A percentile compares a stretch with the other conserved stretches of the same genome.
Evolutionary conservation across 2,113 vertebrate species (phyloP).

Genomic region (Lagopus leucura): DNA sequence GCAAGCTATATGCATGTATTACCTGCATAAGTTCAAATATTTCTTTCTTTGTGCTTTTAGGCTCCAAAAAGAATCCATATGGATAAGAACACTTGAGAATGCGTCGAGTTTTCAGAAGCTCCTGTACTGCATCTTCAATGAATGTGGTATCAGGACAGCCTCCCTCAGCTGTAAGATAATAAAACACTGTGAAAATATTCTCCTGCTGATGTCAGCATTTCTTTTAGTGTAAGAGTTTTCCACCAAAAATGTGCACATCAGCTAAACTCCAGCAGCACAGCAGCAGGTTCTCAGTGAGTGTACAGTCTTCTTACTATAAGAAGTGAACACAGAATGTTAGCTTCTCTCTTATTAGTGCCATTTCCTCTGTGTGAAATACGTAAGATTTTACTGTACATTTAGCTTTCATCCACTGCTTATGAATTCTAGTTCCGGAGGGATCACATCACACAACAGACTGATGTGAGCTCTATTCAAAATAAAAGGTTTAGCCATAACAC

Average conservation of each 20-base stretch:
- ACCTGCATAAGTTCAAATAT: conserved; percentile 99
- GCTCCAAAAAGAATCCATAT: conserved; percentile 98
- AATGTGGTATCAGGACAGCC: conserved; percentile 96
- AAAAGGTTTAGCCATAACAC: not conserved
- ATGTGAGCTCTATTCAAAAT: not conserved
- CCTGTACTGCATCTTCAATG: conserved; percentile 97
- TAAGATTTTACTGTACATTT: not conserved
- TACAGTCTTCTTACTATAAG: not conserved
- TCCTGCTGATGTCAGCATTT: not conserved
- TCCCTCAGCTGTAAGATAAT: conserved; percentile 86
- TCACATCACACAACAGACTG: not conserved
- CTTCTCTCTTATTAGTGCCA: not conserved
- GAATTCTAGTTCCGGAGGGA: not conserved
- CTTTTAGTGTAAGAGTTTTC: not conserved
- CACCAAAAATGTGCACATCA: not conserved
- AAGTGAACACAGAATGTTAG: not conserved
- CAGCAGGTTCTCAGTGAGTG: not conserved
- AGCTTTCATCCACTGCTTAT: not conserved
- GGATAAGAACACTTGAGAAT: conserved; percentile 99
- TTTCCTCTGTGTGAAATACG: not conserved
- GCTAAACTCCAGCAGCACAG: not conserved
- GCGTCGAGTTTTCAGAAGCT: conserved; percentile 96
- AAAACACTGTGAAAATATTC: conserved; percentile 39
- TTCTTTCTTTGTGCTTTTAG: conserved; percentile 99
- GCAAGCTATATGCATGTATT: conserved; percentile 17